Evolutionary conservation across 2,797 vertebrate genomes (phyloP), one percentile per base, ranked within the genome.

Genomic region (Taeniopygia guttata): DNA sequence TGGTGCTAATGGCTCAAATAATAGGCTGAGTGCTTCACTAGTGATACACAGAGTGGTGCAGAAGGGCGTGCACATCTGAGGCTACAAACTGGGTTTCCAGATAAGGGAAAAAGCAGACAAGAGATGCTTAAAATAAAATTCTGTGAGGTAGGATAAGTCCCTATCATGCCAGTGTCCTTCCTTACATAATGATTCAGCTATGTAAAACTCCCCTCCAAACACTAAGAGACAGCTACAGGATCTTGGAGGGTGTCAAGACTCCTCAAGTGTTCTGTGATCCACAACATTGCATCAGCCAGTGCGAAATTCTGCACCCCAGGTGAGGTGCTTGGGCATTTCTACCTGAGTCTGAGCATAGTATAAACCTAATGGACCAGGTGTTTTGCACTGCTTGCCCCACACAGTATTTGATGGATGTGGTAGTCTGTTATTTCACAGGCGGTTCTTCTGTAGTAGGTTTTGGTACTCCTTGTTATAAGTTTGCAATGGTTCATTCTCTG

Each of bases 1-100:
- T 43, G 52, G 11, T 58, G 45, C 17, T 43, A 36, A 58, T 32
- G 52, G 21, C 36, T 58, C 21, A 56, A 29, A 8, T 21, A 49
- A 56, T 11, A 30, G 51, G 14, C 7, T 5, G 21, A 9, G 36
- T 36, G 14, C 32, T 58, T 26, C 0, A 0, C 11, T 51, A 10
- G 36, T 18, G 21, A 36, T 58, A 21, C 15, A 21, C 9, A 15
- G 43, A 26, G 27, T 22, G 18, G 7, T 58, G 60, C 3, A 20
- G 21, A 58, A 22, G 26, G 17, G 21, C 0, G 0, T 36, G 52
- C 17, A 58, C 21, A 49, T 36, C 36, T 58, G 43, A 75, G 27
- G 15, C 32, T 58, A 30, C 21, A 49, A 75, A 43, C 15, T 43
- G 17, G 5, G 6, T 32, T 75, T 32, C 45, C 26, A 75, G 26